Base-by-base conservation (phyloP, 2,888 invertebrate genomes). In the Drosophila nr. fundita region DNA sequence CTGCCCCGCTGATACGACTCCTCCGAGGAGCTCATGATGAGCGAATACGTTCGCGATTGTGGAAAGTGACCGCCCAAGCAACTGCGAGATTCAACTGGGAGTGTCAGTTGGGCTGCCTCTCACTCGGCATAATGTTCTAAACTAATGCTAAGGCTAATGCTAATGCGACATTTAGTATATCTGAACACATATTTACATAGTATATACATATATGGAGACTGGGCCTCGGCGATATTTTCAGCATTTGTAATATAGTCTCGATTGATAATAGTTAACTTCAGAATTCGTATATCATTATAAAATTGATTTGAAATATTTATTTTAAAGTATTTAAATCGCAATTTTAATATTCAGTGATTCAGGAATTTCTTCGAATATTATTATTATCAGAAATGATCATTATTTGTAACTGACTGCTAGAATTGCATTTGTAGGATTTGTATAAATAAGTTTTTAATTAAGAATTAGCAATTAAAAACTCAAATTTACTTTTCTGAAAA, bases 11-110 rank as follows among this genome's bases (percentile, higher is more conserved):
- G 91, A 85, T 91, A 91, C 64, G 93, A 93, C 69, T 93, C 93
- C 90, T 93, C 93, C 69, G 93, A 93, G 81, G 93, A 93, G 84
- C 93, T 93, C 93, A 92, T 92, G 85, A 93, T 92, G 68, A 93
- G 92, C 79, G 93, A 93, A 91, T 93, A 93, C 61, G 93, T 93
- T 76, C 93, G 93, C 90, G 93, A 93, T 88, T 93, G 93, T 54
- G 93, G 93, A 89, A 93, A 92, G 74, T 93, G 92, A 81, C 93
- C 92, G 86, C 92, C 90, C 89, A 92, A 89, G 83, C 91, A 92
- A 89, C 93, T 93, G 83, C 57, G 68, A 82, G 73, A 70, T 72
- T 72, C 38, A 55, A 60, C 61, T 73, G 63, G 30, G 27, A 67
- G 60, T 45, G 57, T 67, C 21, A 60, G 24, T 34, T 61, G 27